A percentile compares a stretch with the other conserved stretches of the same genome.
Evolutionary conservation across 2,113 vertebrate species (phyloP).

Genomic region (Paracanthobrama guichenoti): DNA sequence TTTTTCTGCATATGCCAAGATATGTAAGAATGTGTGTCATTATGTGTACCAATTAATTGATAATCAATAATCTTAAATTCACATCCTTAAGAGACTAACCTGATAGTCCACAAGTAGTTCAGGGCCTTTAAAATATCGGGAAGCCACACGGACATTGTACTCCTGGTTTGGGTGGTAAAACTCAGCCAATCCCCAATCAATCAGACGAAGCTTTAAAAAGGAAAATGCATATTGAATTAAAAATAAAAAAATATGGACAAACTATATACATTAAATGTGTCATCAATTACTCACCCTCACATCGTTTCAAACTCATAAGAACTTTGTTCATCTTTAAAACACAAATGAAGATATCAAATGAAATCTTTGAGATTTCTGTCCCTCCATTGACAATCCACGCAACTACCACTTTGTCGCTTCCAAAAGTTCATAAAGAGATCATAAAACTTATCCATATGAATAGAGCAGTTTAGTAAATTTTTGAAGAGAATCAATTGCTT

Average conservation of each 20-base stretch:
- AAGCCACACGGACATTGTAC: constrained; percentile 86
- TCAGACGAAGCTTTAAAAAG: constrained; percentile 78
- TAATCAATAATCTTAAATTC: too few species aligned
- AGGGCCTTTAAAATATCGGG: constrained; percentile 86
- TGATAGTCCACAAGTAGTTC: constrained; percentile 87
- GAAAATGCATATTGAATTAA: background rate
- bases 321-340: background rate
- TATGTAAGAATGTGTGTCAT: too few species aligned
- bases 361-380: background rate
- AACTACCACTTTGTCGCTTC: too few species aligned
- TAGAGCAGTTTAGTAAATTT: too few species aligned
- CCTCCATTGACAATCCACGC: too few species aligned
- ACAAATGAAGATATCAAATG: background rate
- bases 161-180: constrained; percentile 88
- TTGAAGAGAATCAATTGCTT: too few species aligned
- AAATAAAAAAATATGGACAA: background rate
- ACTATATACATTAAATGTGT: background rate
- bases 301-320: background rate
- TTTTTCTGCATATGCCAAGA: too few species aligned
- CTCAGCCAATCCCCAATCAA: constrained; percentile 87
- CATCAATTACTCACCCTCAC: background rate
- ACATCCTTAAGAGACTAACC: constrained; percentile 62
- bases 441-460: too few species aligned
- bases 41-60: too few species aligned
- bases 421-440: too few species aligned